Evolutionary conservation across 2,888 invertebrate genomes (phyloP).

Genomic region (Drosophila austrosaltans): DNA sequence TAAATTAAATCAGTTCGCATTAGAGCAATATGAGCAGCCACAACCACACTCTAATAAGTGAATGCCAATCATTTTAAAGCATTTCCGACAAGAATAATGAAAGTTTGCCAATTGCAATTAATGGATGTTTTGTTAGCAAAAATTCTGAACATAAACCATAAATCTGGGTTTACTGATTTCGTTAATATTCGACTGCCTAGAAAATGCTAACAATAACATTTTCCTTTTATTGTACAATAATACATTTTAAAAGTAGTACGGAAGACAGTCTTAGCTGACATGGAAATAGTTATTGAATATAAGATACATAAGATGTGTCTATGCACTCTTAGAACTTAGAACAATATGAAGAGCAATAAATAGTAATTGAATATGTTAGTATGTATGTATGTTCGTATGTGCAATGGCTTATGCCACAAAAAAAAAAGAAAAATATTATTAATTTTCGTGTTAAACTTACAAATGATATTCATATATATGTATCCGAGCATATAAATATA

Average conservation of each 20-base stretch:
- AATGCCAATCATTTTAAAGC: not conserved
- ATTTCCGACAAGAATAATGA: not conserved
- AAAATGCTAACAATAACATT: no score
- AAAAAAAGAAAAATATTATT: not conserved
- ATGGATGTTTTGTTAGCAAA: no score
- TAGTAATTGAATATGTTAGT: slow-evolving; percentile 5
- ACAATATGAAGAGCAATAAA: not conserved
- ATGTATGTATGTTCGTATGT: slow-evolving; percentile 3
- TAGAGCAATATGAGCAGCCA: not conserved
- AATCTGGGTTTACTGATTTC: no score
- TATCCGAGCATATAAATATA: not conserved
- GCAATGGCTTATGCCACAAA: not conserved
- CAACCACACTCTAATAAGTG: not conserved
- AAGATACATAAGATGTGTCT: not conserved
- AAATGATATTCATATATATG: slow-evolving; percentile 8
- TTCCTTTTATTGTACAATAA: no score
- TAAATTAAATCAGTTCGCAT: not conserved
- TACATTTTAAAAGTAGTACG: no score
- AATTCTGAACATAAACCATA: no score
- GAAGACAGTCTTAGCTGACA: not conserved
- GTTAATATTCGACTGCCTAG: no score
- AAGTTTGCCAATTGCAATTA: not conserved
- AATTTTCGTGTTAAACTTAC: slow-evolving; percentile 3
- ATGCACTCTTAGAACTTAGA: not conserved
- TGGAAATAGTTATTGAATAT: not conserved